Percentiles rank a stretch among this genome's conserved stretches.
phyloP scores from a whole-genome alignment of 2,113 vertebrate genomes.

The Eira barbara region DNA sequence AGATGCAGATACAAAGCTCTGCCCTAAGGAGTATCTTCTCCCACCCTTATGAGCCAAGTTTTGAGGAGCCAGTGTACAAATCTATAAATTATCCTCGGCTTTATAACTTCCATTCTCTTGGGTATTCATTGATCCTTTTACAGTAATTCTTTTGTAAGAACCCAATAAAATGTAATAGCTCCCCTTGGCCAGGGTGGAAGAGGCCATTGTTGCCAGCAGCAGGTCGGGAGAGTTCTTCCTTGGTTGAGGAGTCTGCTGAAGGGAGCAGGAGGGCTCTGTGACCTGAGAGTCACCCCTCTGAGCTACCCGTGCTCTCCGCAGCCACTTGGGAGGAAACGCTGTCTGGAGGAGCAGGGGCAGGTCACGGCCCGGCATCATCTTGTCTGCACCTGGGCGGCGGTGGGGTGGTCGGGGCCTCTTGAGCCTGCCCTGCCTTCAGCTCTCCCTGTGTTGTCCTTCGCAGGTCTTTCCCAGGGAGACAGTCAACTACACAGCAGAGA shows the following conservation, averaged over 20 bases:
- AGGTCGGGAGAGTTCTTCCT: not conserved
- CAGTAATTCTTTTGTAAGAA: not conserved
- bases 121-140: not conserved
- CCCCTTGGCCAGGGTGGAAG: not conserved
- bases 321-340: not conserved
- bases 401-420: not conserved
- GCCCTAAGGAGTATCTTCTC: not conserved
- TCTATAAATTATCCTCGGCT: not conserved
- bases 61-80: not conserved
- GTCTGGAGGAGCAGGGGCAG: not conserved
- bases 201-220: not conserved
- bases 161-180: not conserved
- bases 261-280: not conserved
- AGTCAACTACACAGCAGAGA: constrained; percentile 92
- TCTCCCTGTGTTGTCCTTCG: not conserved
- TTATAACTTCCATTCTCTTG: not conserved
- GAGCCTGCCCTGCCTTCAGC: not conserved
- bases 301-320: not conserved
- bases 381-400: not conserved
- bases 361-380: rapidly evolving
- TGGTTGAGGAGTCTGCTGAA: not conserved
- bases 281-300: not conserved
- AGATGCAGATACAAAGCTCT: not conserved
- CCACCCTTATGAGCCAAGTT: not conserved
- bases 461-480: constrained; percentile 90